A percentile compares a stretch with the other conserved stretches of the same genome.
Evolutionary conservation across 1,140 invertebrate species (phyloP).

Genomic region (Hormaphis cornu): DNA sequence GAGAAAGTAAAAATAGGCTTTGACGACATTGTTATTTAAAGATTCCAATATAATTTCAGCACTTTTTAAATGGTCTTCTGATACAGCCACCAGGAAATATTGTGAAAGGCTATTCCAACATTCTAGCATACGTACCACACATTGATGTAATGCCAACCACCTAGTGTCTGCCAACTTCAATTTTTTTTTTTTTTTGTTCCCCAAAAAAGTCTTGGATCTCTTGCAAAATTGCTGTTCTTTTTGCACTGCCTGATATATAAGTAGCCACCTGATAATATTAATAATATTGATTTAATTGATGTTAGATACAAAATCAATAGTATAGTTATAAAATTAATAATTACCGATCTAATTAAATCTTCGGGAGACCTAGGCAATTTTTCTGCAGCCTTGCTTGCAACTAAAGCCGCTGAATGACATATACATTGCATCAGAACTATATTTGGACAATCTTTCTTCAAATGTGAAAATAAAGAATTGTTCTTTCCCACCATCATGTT

Average conservation of each 20-base stretch:
- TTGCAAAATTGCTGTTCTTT: not conserved
- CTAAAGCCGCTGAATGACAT: not conserved
- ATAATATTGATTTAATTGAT: too few species aligned
- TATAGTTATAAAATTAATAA: too few species aligned
- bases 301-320: too few species aligned
- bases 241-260: not conserved
- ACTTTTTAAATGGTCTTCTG: not conserved
- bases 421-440: not conserved
- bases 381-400: not conserved
- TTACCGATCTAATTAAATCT: not conserved
- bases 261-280: not conserved
- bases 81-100: not conserved
- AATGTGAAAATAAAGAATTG: not conserved
- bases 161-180: not conserved
- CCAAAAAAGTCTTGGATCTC: not conserved
- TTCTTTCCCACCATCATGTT: not conserved
- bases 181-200: slow-evolving; percentile 2
- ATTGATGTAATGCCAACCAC: slow-evolving; percentile 9
- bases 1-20: not conserved
- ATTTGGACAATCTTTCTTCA: not conserved
- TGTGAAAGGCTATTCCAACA: not conserved
- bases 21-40: slow-evolving; percentile 1
- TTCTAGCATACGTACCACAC: not conserved
- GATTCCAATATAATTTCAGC: not conserved
- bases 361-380: not conserved